These are phyloP conservation scores for Drosophila villosipedis DNA, from an alignment of 2,888 invertebrate genomes.

Conservation along the genomic window DNA sequence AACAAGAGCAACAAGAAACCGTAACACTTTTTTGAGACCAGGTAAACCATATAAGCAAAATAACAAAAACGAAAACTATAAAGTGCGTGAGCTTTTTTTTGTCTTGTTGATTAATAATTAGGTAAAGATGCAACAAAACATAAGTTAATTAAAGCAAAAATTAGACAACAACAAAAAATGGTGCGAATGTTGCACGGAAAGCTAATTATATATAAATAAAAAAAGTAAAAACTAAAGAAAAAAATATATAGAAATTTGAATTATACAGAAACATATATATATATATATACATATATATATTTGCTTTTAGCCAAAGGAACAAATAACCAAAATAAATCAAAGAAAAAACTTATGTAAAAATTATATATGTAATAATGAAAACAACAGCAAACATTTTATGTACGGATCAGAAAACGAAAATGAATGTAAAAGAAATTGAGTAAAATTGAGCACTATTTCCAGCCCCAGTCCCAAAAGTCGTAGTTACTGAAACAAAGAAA, in stretches of 20 bases:
- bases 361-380: conserved; percentile 25
- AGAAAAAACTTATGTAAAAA: conserved; percentile 28
- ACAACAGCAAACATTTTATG: conserved; percentile 11
- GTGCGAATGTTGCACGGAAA: conserved; percentile 30
- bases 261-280: conserved; percentile 16
- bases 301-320: conserved; percentile 68
- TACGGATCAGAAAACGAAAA: conserved; percentile 5
- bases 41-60: conserved; percentile 8
- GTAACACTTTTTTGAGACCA: conserved; percentile 30
- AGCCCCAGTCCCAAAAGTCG: conserved; percentile 54
- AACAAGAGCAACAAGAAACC: background rate
- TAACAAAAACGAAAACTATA: conserved; percentile 26
- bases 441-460: conserved; percentile 65
- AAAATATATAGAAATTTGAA: conserved; percentile 50
- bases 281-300: conserved; percentile 27
- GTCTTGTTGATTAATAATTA: conserved; percentile 83
- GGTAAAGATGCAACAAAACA: conserved; percentile 64
- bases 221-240: conserved; percentile 12
- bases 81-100: conserved; percentile 52
- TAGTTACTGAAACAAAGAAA: conserved; percentile 23
- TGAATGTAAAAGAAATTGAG: conserved; percentile 7
- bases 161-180: conserved; percentile 30
- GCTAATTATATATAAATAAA: conserved; percentile 20
- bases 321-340: conserved; percentile 18
- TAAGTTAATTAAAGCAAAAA: conserved; percentile 59